Evolutionary conservation across 1,140 invertebrate genomes (phyloP).

Genomic region (Onthophagus taurus): DNA sequence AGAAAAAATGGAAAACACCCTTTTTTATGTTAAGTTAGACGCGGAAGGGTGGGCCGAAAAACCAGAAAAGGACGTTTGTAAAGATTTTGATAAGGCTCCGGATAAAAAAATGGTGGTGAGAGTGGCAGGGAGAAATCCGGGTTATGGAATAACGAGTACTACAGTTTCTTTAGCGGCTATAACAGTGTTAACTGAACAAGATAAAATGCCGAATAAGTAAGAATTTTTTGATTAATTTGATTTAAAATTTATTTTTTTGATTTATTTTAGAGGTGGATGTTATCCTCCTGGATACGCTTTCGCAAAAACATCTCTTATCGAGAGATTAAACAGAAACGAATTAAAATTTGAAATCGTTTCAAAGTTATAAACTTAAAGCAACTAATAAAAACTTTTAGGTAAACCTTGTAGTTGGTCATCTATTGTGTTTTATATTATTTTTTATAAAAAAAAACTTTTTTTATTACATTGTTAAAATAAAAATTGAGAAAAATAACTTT

Average conservation of each 20-base stretch:
- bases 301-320: constrained; percentile 50
- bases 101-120: constrained; percentile 58
- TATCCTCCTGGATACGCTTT: constrained; percentile 50
- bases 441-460: too few relatives aligned
- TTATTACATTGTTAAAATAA: too few relatives aligned
- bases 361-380: too few relatives aligned
- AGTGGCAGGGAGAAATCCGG: constrained; percentile 58
- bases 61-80: too few relatives aligned
- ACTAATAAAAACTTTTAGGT: too few relatives aligned
- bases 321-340: constrained; percentile 47
- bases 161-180: constrained; percentile 61
- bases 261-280: constrained; percentile 46
- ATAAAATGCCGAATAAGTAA: constrained; percentile 65
- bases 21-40: constrained; percentile 59
- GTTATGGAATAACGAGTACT: constrained; percentile 74
- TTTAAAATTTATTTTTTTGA: background rate
- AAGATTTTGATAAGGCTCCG: constrained; percentile 50
- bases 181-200: constrained; percentile 63
- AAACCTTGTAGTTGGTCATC: too few relatives aligned
- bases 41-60: constrained; percentile 71
- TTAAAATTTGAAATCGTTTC: background rate
- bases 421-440: too few relatives aligned
- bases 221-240: constrained; percentile 12
- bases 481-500: too few relatives aligned
- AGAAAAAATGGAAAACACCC: constrained; percentile 48